Evolutionary conservation across 2,113 vertebrate species (phyloP).

Genomic region (Prunella fulvescens): DNA sequence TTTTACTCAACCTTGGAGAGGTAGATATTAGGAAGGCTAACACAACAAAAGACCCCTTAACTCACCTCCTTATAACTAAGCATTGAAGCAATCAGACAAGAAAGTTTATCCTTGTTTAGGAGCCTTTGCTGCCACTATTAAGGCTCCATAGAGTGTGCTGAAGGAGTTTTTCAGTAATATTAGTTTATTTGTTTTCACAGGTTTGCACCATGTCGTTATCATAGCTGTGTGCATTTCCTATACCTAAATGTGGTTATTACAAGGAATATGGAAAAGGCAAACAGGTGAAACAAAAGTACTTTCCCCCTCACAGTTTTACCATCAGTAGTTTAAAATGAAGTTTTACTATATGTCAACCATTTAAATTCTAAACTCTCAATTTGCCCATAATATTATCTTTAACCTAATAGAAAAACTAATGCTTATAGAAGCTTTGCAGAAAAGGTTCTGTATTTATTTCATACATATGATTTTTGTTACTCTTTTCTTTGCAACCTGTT

Average conservation of each 20-base stretch:
- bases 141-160: neutral
- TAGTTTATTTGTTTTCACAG: neutral
- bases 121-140: neutral
- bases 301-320: neutral
- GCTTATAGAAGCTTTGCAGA: neutral
- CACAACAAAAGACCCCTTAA: neutral
- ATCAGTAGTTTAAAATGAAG: neutral
- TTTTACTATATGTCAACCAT: neutral
- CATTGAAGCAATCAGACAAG: neutral
- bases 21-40: conserved; percentile 1
- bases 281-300: neutral
- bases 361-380: neutral
- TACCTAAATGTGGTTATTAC: neutral
- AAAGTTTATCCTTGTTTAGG: neutral
- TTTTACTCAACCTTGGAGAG: neutral
- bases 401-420: neutral
- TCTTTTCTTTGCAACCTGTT: neutral
- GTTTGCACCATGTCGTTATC: neutral
- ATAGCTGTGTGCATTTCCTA: neutral
- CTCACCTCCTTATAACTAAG: neutral
- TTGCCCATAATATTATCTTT: neutral
- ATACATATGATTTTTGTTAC: neutral
- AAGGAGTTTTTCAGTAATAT: neutral
- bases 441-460: neutral
- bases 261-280: neutral